Evolutionary conservation across 1,140 invertebrate species (phyloP).

Genomic region (Diorhabda carinulata): DNA sequence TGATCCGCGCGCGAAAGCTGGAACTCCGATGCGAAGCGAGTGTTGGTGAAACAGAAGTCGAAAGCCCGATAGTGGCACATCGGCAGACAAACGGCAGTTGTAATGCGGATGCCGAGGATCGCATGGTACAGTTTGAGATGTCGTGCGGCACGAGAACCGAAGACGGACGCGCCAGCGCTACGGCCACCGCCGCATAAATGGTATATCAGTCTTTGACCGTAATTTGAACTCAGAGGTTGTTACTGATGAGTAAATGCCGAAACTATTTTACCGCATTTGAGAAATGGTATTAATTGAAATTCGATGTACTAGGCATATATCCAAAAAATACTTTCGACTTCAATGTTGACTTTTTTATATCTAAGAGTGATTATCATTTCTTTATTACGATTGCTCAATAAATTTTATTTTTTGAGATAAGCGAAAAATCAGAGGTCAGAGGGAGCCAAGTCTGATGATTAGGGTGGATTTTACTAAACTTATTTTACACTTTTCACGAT

Average conservation of each 20-base stretch:
- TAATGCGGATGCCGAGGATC: conserved; percentile 28
- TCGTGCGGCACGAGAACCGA: conserved; percentile 16
- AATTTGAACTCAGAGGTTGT: neutral
- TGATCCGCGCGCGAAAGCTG: neutral
- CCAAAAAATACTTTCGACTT: too few species aligned
- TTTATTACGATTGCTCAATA: too few species aligned
- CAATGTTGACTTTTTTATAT: too few species aligned
- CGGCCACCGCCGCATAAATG: neutral
- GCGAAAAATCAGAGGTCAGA: too few species aligned
- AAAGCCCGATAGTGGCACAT: conserved; percentile 8
- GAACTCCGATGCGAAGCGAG: neutral
- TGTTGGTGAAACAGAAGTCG: neutral
- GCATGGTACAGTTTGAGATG: conserved; percentile 21
- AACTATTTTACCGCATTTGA: too few species aligned
- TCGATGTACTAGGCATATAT: too few species aligned
- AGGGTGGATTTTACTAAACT: too few species aligned
- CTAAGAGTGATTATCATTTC: too few species aligned
- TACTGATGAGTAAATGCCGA: neutral
- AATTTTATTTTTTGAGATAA: too few species aligned
- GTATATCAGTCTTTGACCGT: neutral
- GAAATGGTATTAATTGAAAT: too few species aligned
- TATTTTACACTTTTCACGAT: too few species aligned
- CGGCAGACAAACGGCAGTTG: conserved; percentile 25
- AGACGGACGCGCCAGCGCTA: conserved; percentile 23
- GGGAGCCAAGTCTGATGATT: too few species aligned